Evolutionary conservation across 1,140 invertebrate species (phyloP), one percentile per base, ranked within the genome.

Genomic region (Bombus huntii): DNA sequence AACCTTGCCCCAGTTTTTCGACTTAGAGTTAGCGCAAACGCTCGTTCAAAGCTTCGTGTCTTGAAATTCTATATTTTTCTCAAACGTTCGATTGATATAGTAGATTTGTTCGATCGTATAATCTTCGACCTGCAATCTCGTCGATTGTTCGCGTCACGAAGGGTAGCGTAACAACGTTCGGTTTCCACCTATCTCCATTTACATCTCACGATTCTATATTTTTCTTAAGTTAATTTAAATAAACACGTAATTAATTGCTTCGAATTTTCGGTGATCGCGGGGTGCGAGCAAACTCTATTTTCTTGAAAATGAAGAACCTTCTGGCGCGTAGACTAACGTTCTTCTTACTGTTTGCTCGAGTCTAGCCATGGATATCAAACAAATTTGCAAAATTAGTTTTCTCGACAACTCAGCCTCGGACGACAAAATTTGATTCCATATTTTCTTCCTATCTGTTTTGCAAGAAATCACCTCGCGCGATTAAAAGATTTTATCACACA

Each of bases 1-100:
- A 86, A 86, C 85, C 80, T 86, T 86, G 85, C 34, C 66, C 85
- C 80, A 72, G 73, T 62, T 86, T 28, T 37, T 39, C 31, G 44
- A 18, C 62, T 28, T 42, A 37, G 3, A 8, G 47, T 42, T 13
- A 15, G 53, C 31, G 3, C 37, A 39, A 39, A 39, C 68, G 37
- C 9, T 3, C 3, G 22, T 62, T 12, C 28, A n/a, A n/a, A n/a
- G 59, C 28, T n/a, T n/a, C 59, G 28, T 62, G 28, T n/a, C 28
- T n/a, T 10, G 28, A 62, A n/a, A 62, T 62, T 62, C 28, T n/a
- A n/a, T 12, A 62, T 62, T 62, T 62, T n/a, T 62, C 12, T 62
- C 28, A n/a, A n/a, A 62, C 59, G 4, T n/a, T 62, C 28, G 0
- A 62, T 62, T 22, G n/a, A 62, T 62, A n/a, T 13, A 12, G 1